Percentiles rank a stretch among this genome's conserved stretches.
Conservation (phyloP, 2,888 invertebrate genomes). For the Drosophila sordidula region DNA sequence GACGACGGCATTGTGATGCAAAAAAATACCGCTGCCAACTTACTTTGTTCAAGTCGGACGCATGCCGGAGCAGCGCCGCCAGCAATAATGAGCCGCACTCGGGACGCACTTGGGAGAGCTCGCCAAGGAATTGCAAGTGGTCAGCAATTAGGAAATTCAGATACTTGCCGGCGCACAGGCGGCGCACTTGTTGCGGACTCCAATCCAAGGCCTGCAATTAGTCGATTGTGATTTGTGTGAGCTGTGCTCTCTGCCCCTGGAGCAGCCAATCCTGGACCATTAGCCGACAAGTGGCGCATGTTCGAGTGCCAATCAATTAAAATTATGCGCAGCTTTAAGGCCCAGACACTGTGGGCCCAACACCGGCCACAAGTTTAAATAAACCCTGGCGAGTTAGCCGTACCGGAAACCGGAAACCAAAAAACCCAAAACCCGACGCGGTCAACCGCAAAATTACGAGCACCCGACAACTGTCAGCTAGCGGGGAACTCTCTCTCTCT, state of each 20-base stretch:
- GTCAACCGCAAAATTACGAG: conserved; percentile 76
- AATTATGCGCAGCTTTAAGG: conserved; percentile 61
- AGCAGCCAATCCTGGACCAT: conserved; percentile 29
- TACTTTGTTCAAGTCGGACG: conserved; percentile 78
- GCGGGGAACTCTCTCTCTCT: conserved; percentile 12
- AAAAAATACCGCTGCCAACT: conserved; percentile 51
- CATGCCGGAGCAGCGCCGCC: conserved; percentile 77
- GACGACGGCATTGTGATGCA: conserved; percentile 54
- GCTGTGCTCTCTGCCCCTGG: background rate
- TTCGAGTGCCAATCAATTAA: conserved; percentile 74
- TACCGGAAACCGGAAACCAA: conserved; percentile 32
- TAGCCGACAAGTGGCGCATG: conserved; percentile 65
- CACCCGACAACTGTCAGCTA: conserved; percentile 68
- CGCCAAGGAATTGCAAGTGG: conserved; percentile 83
- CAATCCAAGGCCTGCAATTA: conserved; percentile 78
- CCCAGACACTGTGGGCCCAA: conserved; percentile 7
- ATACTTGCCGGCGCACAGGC: conserved; percentile 76
- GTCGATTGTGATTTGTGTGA: conserved; percentile 43
- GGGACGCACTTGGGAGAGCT: conserved; percentile 81
- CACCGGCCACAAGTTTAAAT: conserved; percentile 44
- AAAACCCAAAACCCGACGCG: conserved; percentile 56
- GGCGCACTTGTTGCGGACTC: conserved; percentile 83
- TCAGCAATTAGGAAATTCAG: conserved; percentile 84
- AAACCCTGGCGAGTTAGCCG: conserved; percentile 1
- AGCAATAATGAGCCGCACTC: conserved; percentile 82